phyloP scores from a whole-genome alignment of 2,888 invertebrate genomes.

The Thecocarcelia acutangulata region DNA sequence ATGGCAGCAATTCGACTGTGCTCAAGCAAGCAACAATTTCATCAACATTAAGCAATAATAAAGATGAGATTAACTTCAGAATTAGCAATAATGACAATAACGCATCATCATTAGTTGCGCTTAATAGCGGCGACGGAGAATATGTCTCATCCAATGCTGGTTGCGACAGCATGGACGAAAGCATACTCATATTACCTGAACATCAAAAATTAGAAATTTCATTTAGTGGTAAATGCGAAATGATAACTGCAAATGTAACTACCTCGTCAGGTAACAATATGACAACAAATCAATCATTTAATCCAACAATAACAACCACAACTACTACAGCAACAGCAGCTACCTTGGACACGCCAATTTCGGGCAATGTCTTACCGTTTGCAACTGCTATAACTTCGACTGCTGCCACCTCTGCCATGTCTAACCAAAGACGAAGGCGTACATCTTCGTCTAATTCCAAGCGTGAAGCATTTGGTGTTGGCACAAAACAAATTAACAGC shows the following conservation, averaged over 20 bases:
- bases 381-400: slow-evolving; percentile 10
- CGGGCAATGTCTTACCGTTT: slow-evolving; percentile 44
- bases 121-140: slow-evolving; percentile 12
- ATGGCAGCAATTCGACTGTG: slow-evolving; percentile 49
- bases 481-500: slow-evolving; percentile 74
- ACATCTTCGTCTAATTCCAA: slow-evolving; percentile 78
- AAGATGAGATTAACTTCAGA: slow-evolving; percentile 46
- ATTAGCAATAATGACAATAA: slow-evolving; percentile 67
- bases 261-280: slow-evolving; percentile 56
- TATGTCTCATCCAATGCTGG: slow-evolving; percentile 7
- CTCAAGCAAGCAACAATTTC: slow-evolving; percentile 56
- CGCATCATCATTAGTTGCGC: slow-evolving; percentile 27
- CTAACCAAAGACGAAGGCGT: slow-evolving; percentile 76
- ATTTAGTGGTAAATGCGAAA: slow-evolving; percentile 76
- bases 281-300: slow-evolving; percentile 41
- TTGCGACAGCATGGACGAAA: slow-evolving; percentile 74
- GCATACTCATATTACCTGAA: slow-evolving; percentile 78
- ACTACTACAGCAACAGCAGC: slow-evolving; percentile 18
- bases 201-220: slow-evolving; percentile 78
- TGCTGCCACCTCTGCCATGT: slow-evolving; percentile 61
- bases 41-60: slow-evolving; percentile 46
- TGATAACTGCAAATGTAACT: slow-evolving; percentile 69
- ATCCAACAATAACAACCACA: slow-evolving; percentile 15
- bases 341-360: slow-evolving; percentile 44
- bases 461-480: slow-evolving; percentile 73